Evolutionary conservation across 1,140 invertebrate species (phyloP).

Genomic region (Calephelis virginiensis): DNA sequence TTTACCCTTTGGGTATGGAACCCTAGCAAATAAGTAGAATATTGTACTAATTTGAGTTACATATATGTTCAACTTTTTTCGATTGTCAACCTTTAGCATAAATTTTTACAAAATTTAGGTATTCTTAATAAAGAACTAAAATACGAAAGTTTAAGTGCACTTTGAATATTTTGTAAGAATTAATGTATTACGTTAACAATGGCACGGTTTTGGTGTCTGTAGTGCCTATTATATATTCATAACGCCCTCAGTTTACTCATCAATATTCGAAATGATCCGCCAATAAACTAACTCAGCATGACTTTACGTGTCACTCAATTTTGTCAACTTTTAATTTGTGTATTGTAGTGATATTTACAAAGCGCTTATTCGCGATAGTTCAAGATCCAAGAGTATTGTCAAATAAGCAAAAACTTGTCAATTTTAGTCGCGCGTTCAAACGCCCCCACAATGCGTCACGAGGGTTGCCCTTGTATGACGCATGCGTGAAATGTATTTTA

Average conservation of each 20-base stretch:
- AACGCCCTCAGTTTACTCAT: conserved; percentile 44
- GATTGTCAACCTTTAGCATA: no score
- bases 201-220: neutral
- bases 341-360: conserved; percentile 46
- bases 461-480: conserved; percentile 34
- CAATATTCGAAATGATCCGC: conserved; percentile 46
- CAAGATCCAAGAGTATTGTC: conserved; percentile 52
- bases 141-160: neutral
- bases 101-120: no score
- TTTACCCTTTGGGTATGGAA: no score
- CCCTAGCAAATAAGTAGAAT: no score
- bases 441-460: conserved; percentile 53
- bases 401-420: conserved; percentile 63
- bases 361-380: conserved; percentile 46
- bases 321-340: conserved; percentile 56
- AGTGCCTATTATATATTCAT: conserved; percentile 7
- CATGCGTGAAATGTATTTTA: conserved; percentile 33
- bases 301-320: conserved; percentile 56
- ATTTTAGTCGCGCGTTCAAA: conserved; percentile 45
- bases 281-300: conserved; percentile 56
- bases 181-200: neutral
- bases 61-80: no score
- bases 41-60: no score
- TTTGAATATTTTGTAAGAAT: neutral
- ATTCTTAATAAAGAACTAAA: neutral